Base-by-base conservation (phyloP, 1,140 invertebrate species). In the Acromyrmex charruanus region DNA sequence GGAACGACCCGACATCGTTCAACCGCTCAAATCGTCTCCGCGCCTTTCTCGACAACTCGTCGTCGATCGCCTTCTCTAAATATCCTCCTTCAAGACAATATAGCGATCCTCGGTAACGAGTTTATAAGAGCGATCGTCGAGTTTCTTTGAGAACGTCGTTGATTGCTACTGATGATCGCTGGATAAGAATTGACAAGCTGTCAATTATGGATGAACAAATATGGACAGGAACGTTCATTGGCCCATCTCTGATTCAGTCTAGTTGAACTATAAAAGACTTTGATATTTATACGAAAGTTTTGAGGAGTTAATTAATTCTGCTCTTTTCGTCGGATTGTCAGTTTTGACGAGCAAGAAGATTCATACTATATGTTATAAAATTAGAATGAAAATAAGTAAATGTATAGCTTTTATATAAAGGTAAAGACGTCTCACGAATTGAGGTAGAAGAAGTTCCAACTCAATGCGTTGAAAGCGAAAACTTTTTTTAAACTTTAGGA, bases 1-100 rank as follows among this genome's bases (percentile, higher is more conserved):
- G 85, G 79, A 89, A 89, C 85, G 89, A 88, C 59, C 77, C 61
- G 77, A 63, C 89, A 90, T 90, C 87, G 85, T 85, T 90, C 89
- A 87, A 63, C 74, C 82, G 58, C 82, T 75, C 71, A 74, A 85
- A 74, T 35, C 58, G 72, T 61, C 72, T 44, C 18, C 72, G 72
- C 80, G 68, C 58, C 68, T 82, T 49, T 25, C 68, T 25, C 80
- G 39, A 51, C 75, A 59, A 74, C 39, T 82, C 80, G 69, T 84
- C 80, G 80, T 53, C 80, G 55, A 84, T 84, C 80, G 69, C 2
- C 55, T 61, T 18, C 65, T 84, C 80, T 84, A 84, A 84, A 84
- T 74, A 84, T 55, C 39, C 39, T 71, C 55, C 53, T 51, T 49
- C 69, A 1, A 51, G 55, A 61, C 25, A 49, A 84, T 84, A 63